phyloP scores from a whole-genome alignment of 92 coral and sea anemone species.

The Actinostola sp. region DNA sequence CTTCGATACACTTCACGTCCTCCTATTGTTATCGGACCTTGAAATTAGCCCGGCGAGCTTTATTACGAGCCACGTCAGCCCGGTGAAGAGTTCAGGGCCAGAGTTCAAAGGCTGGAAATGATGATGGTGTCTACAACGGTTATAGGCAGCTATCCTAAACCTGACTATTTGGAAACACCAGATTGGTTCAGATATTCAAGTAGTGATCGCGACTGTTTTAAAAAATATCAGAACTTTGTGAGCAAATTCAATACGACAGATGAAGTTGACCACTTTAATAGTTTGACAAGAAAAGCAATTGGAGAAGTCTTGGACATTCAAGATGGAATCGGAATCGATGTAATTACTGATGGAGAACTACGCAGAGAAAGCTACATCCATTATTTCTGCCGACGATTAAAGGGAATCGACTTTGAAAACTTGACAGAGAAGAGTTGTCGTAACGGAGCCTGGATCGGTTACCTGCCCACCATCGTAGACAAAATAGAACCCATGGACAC shows the following conservation, averaged over 20 bases:
- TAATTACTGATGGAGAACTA: conserved; percentile 87
- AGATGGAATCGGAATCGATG: conserved; percentile 69
- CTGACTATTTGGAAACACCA: conserved; percentile 62
- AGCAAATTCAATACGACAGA: neutral
- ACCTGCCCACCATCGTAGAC: conserved; percentile 65
- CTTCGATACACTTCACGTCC: no score
- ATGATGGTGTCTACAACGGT: conserved; percentile 84
- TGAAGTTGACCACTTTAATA: neutral
- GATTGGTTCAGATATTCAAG: conserved; percentile 86
- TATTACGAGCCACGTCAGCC: no score
- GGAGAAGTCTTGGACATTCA: conserved; percentile 58
- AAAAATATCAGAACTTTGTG: conserved; percentile 33
- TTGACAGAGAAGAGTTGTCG: conserved; percentile 53
- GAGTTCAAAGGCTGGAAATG: no score
- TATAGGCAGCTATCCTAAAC: conserved; percentile 82
- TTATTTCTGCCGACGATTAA: conserved; percentile 77
- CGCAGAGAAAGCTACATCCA: conserved; percentile 76
- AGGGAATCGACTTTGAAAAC: conserved; percentile 77
- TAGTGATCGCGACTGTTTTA: conserved; percentile 1
- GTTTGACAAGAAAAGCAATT: no score
- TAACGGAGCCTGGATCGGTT: conserved; percentile 55
- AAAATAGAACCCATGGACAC: conserved; percentile 44
- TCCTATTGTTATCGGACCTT: no score
- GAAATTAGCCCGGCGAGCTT: no score
- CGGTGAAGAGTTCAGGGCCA: no score